Percentiles rank a stretch among this genome's conserved stretches.
Evolutionary conservation across 2,797 vertebrate species (phyloP).

Genomic region (Taeniopygia guttata): DNA sequence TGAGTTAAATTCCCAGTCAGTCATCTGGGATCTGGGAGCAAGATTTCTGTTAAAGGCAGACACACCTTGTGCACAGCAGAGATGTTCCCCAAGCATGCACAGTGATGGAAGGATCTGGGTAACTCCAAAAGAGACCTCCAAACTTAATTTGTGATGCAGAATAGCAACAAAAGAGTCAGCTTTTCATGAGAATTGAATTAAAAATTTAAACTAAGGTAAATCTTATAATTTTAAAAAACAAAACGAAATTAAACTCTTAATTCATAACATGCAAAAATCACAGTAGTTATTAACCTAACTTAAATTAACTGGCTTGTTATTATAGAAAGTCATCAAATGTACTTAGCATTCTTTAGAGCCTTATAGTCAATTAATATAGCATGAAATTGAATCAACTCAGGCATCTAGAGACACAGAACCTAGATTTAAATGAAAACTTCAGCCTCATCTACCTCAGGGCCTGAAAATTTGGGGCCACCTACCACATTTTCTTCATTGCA

Average conservation of each 20-base stretch:
- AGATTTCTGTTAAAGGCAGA: not conserved
- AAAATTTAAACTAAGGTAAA: slow-evolving; percentile 26
- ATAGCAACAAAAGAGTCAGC: not conserved
- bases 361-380: slow-evolving; percentile 57
- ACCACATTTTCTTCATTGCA: not conserved
- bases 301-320: slow-evolving; percentile 58
- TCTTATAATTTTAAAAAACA: slow-evolving; percentile 15
- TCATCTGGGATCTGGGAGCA: not conserved
- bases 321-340: slow-evolving; percentile 58
- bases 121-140: not conserved
- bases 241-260: slow-evolving; percentile 26
- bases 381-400: slow-evolving; percentile 57
- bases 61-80: not conserved
- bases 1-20: not conserved
- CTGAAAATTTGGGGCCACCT: slow-evolving; percentile 47
- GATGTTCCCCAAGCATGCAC: not conserved
- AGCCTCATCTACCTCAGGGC: slow-evolving; percentile 24
- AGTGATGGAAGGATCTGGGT: not conserved
- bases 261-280: slow-evolving; percentile 43
- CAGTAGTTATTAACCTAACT: slow-evolving; percentile 48
- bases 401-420: slow-evolving; percentile 47
- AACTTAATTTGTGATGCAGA: not conserved
- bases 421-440: slow-evolving; percentile 56
- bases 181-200: slow-evolving; percentile 24
- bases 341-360: slow-evolving; percentile 53